Percentiles rank a stretch among this genome's conserved stretches.
These are phyloP conservation scores for Crotalus viridis DNA, from an alignment of 2,113 vertebrate species.

Conservation along the genomic window DNA sequence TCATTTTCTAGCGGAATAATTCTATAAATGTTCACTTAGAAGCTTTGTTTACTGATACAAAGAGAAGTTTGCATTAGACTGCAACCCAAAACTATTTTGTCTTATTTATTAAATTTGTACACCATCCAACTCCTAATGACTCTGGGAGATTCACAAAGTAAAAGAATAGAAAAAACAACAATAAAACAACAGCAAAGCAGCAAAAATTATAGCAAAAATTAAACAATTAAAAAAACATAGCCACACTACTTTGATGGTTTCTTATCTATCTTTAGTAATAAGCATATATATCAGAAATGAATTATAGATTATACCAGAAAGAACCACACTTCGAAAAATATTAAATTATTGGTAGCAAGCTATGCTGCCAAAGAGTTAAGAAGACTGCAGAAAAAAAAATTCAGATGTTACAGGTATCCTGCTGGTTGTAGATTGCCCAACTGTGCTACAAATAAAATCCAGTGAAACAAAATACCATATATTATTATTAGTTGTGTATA, in stretches of 20 bases:
- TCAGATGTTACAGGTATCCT: background rate
- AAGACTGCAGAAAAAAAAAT: background rate
- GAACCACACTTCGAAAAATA: background rate
- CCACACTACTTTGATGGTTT: background rate
- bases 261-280: background rate
- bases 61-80: background rate
- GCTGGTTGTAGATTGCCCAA: background rate
- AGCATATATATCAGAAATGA: background rate
- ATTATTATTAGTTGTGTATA: background rate
- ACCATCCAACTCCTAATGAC: background rate
- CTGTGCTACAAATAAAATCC: background rate
- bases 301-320: background rate
- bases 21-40: background rate
- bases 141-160: background rate
- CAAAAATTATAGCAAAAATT: background rate
- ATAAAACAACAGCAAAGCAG: background rate
- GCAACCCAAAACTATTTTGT: background rate
- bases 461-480: background rate
- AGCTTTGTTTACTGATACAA: background rate
- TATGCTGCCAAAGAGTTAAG: background rate
- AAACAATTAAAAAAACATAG: background rate
- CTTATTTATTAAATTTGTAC: background rate
- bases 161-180: background rate
- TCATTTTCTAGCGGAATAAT: background rate
- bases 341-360: background rate